Conservation (phyloP, 2,888 invertebrate species). For the Thera obeliscata region DNA sequence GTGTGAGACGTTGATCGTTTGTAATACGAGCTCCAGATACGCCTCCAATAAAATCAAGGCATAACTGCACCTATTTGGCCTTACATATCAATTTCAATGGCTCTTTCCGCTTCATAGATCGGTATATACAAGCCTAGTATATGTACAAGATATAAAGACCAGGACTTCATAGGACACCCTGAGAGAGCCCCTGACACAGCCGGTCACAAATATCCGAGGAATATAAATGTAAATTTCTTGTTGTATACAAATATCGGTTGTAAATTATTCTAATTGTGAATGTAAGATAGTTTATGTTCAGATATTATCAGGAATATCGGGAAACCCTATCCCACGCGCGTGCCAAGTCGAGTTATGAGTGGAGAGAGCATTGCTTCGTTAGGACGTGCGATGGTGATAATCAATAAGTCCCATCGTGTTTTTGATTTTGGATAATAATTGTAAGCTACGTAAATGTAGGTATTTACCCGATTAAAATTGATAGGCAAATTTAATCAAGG, state of each 20-base stretch:
- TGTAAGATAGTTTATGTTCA: conserved; percentile 35
- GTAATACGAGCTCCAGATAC: conserved; percentile 28
- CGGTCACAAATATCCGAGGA: conserved; percentile 21
- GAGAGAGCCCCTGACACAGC: conserved; percentile 21
- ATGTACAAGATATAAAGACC: conserved; percentile 25
- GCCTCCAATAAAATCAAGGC: conserved; percentile 26
- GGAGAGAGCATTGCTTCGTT: conserved; percentile 31
- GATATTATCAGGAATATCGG: conserved; percentile 40
- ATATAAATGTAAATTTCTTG: conserved; percentile 32
- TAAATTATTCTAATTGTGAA: conserved; percentile 41
- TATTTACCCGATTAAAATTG: not conserved
- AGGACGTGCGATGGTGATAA: conserved; percentile 15
- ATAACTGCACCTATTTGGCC: conserved; percentile 31
- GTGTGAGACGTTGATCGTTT: conserved; percentile 16
- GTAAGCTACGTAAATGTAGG: not conserved
- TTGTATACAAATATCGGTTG: conserved; percentile 31
- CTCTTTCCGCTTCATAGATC: conserved; percentile 35
- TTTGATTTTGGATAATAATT: not conserved
- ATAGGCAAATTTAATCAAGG: not conserved
- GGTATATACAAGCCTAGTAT: conserved; percentile 12
- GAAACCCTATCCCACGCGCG: conserved; percentile 45
- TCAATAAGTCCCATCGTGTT: conserved; percentile 13
- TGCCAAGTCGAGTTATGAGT: conserved; percentile 24
- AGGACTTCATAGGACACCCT: conserved; percentile 25
- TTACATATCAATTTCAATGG: conserved; percentile 33